Percentiles rank a stretch among this genome's conserved stretches.
Evolutionary conservation across 2,797 vertebrate genomes (phyloP).

Genomic region (Chloroceryle amazona): DNA sequence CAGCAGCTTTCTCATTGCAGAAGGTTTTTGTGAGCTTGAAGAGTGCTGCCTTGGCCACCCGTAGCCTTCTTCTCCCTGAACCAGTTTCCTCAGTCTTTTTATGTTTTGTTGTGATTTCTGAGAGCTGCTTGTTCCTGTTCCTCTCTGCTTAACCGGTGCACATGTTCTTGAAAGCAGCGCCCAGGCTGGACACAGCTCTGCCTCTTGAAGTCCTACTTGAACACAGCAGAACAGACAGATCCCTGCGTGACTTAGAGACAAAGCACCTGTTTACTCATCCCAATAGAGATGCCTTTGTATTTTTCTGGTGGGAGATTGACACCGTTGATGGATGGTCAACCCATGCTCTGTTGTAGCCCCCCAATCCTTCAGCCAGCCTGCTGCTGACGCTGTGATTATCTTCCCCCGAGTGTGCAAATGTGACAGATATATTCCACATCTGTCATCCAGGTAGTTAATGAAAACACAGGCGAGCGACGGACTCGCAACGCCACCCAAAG

Average conservation of each 20-base stretch:
- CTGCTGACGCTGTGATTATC: background rate
- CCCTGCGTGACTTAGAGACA: background rate
- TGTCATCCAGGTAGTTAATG: background rate
- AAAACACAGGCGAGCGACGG: background rate
- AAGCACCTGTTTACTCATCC: background rate
- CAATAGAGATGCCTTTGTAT: background rate
- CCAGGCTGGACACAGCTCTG: background rate
- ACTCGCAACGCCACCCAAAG: rapidly evolving
- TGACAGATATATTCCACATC: constrained; percentile 18
- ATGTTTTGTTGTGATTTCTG: background rate
- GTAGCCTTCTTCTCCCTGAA: background rate
- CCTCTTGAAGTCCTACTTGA: background rate
- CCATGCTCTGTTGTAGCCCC: background rate
- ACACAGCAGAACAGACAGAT: background rate
- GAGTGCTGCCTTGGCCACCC: background rate
- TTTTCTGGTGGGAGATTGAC: background rate
- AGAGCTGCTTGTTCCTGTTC: background rate
- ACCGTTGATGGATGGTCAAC: background rate
- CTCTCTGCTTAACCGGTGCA: background rate
- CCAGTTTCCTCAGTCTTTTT: background rate
- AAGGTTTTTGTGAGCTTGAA: background rate
- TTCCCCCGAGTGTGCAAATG: background rate
- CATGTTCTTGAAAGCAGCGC: rapidly evolving
- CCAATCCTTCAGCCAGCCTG: background rate
- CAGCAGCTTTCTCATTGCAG: background rate